Evolutionary conservation across 1,140 invertebrate species (phyloP), one percentile per base, ranked within the genome.

Genomic region (Bombus superbus): DNA sequence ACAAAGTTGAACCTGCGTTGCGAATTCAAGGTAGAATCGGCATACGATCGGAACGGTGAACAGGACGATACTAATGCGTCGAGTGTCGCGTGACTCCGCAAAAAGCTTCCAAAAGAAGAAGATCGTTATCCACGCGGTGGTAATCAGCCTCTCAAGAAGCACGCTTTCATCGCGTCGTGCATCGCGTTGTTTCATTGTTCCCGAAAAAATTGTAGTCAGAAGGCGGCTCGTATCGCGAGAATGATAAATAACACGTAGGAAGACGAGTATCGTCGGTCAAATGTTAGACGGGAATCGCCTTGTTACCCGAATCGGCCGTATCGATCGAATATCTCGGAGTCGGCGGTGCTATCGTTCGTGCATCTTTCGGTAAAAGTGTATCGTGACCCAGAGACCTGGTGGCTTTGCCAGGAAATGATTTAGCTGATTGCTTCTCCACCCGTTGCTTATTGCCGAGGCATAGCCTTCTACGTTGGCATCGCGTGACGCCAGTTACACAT

Each of bases 321-420:
- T 84, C 83, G 83, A 47, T 69, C 47, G 32, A 40, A 22, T 22
- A 42, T 68, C 42, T 40, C 15, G 15, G 3, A 11, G 11, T 28
- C 9, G 3, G 11, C 18, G 13, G 0, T 10, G 22, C 71, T 75
- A 81, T 73, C 80, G 69, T 8, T 35, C 11, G 80, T 40, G 42
- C 35, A 66, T 77, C 74, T 28, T 53, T n/a, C 64, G 32, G 59
- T 8, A n/a, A 44, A 86, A 89, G 88, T 86, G 85, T 86, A 81
- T 71, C 83, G 53, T 47, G 83, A 82, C 64, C 83, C 62, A 81
- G 86, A 88, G 73, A 66, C 28, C 73, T n/a, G 72, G 57, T 69
- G 40, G 28, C 62, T 78, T 22, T 35, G 66, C 62, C 83, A 35
- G 87, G 79, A 89, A 89, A 84, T 88, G 80, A 85, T 78, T 88